These are phyloP conservation scores for Rostratula benghalensis DNA, from an alignment of 2,113 vertebrate genomes.

Conservation along the genomic window DNA sequence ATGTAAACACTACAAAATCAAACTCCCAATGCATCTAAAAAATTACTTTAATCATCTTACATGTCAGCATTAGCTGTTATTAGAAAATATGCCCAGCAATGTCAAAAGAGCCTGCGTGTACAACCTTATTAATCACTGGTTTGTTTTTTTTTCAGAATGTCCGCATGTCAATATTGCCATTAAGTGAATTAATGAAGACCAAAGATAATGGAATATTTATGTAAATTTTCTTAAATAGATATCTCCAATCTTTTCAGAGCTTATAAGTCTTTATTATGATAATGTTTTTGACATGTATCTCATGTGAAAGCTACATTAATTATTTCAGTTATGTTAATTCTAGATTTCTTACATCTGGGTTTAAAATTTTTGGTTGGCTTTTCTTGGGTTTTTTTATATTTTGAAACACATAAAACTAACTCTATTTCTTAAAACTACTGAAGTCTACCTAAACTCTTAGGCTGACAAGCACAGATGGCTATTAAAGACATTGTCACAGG, in stretches of 20 bases:
- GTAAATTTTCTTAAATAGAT: conserved; percentile 15
- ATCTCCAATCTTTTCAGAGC: not conserved
- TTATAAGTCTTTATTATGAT: not conserved
- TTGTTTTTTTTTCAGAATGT: not conserved
- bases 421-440: not conserved
- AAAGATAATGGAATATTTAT: conserved; percentile 49
- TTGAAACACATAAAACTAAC: not conserved
- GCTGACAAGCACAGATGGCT: not conserved
- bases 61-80: not conserved
- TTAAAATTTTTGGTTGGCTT: accelerated
- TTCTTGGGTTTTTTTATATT: not conserved
- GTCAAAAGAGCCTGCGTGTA: not conserved
- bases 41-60: not conserved
- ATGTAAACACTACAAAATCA: not conserved
- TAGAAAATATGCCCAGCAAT: not conserved
- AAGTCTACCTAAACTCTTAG: not conserved
- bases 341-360: not conserved
- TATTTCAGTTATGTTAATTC: not conserved
- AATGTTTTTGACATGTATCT: not conserved
- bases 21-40: not conserved
- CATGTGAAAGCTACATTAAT: not conserved
- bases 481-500: not conserved
- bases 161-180: not conserved
- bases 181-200: conserved; percentile 27
- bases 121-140: not conserved